Evolutionary conservation across 2,888 invertebrate genomes (phyloP), one percentile per base, ranked within the genome.

Genomic region (Drosophila gaucha): DNA sequence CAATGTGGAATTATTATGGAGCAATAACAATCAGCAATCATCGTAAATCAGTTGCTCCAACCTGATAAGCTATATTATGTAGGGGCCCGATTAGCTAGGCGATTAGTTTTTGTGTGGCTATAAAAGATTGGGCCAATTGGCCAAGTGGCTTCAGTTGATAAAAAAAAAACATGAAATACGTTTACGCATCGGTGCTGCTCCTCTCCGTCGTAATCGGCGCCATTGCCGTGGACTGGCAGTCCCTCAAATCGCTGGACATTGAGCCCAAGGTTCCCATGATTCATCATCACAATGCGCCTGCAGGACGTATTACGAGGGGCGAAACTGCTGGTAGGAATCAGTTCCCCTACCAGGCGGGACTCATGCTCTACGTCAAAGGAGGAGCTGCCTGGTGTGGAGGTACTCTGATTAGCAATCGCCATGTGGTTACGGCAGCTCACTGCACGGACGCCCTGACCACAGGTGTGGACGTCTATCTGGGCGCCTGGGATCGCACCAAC

Each of bases 351-450:
- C 90, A 91, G 68, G 89, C 59, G 30, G 91, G 91, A 18, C 67
- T 91, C 5, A 2, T 76, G 57, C 63, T 91, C 2, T 59, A 76
- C 35, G 18, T 85, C 0, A 0, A 18, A 0, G 65, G 70, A 1
- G 77, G 77, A 2, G 74, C 72, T 14, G 85, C 82, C 31, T 90
- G 89, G 89, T 91, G 91, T 49, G 91, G 91, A 14, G 91, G 90
- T 36, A 80, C 87, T 43, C 14, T 91, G 39, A 87, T 91, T 50
- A 89, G 89, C 2, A 14, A 85, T n/a, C 83, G 80, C 12, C 89
- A 80, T 80, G 49, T 91, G 12, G 16, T 91, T 2, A 90, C 91
- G 1, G 91, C 91, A 4, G 91, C 90, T 33, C 91, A 91, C 58
- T 91, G 91, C 67, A 80, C 89, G 8, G 87, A 86, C 12, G 50